Base-by-base conservation (phyloP, 2,797 vertebrate genomes). In the Alosa sapidissima region DNA sequence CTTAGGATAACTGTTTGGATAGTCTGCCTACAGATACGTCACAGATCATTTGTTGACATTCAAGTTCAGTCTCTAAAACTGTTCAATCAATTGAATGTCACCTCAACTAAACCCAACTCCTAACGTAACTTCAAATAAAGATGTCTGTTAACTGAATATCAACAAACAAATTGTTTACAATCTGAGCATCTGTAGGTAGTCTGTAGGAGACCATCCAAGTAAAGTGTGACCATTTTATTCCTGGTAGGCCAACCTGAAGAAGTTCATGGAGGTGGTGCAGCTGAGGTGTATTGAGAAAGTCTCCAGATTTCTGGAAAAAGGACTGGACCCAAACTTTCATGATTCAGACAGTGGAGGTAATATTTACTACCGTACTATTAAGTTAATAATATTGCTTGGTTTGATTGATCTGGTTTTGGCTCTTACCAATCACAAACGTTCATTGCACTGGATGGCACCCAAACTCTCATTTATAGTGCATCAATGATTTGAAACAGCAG, bases 261-360 rank as follows among this genome's bases (percentile, higher is more conserved):
- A 98, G 87, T 98, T 99, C 82, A 98, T 99, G 98, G 98, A 98
- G 88, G 96, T 97, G n/a, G 91, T 99, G 84, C 97, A 98, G 88
- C 95, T 97, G 91, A 96, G 96, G 85, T 97, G 97, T 9, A 92
- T 94, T 5, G 98, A 99, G 89, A 99, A 99, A 85, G 96, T 98
- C 88, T 96, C 96, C 92, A 96, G 97, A 86, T 95, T 98, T 93
- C 89, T 99, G 93, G 98, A 99, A 88, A 98, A 98, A 93, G 98
- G 98, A 85, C 95, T 99, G 91, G 98, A 99, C 92, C 98, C 98
- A 84, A 99, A 99, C 92, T 99, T 99, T 91, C 98, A 99, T 10
- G 98, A 99, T 88, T 95, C 96, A 0, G 98, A 99, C 85, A 97
- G 93, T 14, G 98, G 98, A 93, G 98, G 98, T 99, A 91, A 62